Percentiles rank a stretch among this genome's conserved stretches.
Conservation (phyloP, 2,888 invertebrate species). For the Lasioglossum marginatum region DNA sequence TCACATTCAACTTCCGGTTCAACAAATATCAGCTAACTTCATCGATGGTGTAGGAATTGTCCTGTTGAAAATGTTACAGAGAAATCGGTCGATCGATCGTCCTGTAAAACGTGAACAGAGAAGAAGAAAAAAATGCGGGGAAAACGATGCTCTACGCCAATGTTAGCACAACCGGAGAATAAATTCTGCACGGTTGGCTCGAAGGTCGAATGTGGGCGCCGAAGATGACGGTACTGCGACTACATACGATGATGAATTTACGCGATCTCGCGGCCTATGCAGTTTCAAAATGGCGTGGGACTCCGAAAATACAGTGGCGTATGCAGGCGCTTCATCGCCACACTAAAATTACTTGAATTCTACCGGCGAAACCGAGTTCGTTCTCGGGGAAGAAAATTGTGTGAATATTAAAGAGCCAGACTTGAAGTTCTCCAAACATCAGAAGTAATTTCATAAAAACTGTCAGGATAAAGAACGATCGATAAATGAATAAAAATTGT, state of each 20-base stretch:
- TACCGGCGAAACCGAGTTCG: not conserved
- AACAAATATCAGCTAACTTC: not conserved
- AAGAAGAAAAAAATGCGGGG: not conserved
- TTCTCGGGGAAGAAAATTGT: not conserved
- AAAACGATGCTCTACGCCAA: slow-evolving; percentile 5
- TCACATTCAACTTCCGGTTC: not conserved
- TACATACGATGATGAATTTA: slow-evolving; percentile 49
- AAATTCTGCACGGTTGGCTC: slow-evolving; percentile 46
- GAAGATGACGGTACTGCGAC: slow-evolving; percentile 40
- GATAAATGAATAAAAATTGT: not conserved
- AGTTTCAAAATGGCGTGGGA: slow-evolving; percentile 36
- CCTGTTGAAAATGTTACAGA: not conserved
- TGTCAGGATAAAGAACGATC: not conserved
- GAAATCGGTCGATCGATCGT: not conserved
- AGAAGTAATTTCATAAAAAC: not conserved
- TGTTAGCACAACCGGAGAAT: slow-evolving; percentile 35
- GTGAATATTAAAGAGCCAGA: no score
- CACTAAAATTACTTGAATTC: not conserved
- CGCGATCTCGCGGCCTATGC: slow-evolving; percentile 33
- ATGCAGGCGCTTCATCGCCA: not conserved
- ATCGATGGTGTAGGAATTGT: not conserved
- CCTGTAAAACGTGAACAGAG: not conserved
- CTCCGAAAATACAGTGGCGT: slow-evolving; percentile 43
- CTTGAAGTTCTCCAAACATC: not conserved
- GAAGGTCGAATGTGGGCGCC: slow-evolving; percentile 59